Percentiles rank a stretch among this genome's conserved stretches.
phyloP scores from a whole-genome alignment of 2,113 vertebrate species.

The Nothobranchius kuhntae region DNA sequence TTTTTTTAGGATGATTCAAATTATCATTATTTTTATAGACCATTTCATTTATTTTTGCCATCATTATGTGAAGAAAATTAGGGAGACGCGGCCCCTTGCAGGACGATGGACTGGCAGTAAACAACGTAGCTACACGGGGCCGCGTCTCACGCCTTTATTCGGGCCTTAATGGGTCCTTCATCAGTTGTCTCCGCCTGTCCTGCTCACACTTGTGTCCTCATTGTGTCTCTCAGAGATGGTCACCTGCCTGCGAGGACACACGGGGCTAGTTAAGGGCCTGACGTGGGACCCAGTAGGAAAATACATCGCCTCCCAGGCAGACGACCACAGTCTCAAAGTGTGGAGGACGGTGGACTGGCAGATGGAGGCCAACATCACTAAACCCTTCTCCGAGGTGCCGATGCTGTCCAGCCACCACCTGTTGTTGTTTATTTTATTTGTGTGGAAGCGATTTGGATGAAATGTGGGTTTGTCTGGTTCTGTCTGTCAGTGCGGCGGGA shows the following conservation, averaged over 20 bases:
- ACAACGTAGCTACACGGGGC: too few species aligned
- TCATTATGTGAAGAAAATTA: too few species aligned
- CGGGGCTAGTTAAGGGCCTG: conserved; percentile 94
- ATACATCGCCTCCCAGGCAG: conserved; percentile 97
- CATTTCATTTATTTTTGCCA: too few species aligned
- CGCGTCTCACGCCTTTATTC: too few species aligned
- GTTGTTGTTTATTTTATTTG: background rate
- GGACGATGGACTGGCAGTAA: too few species aligned
- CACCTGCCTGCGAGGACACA: conserved; percentile 91
- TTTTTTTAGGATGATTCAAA: too few species aligned
- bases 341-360: conserved; percentile 99
- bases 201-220: too few species aligned
- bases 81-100: too few species aligned
- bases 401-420: background rate
- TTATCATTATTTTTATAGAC: too few species aligned
- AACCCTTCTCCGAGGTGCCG: conserved; percentile 93
- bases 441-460: background rate
- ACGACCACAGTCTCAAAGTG: conserved; percentile 95
- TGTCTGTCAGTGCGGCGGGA: conserved; percentile 89
- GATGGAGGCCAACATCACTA: conserved; percentile 95
- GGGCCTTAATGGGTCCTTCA: too few species aligned
- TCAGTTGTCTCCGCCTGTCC: too few species aligned
- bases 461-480: background rate
- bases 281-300: conserved; percentile 99
- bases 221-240: conserved; percentile 85